phyloP scores from a whole-genome alignment of 2,888 invertebrate species.

The Antitype chi region DNA sequence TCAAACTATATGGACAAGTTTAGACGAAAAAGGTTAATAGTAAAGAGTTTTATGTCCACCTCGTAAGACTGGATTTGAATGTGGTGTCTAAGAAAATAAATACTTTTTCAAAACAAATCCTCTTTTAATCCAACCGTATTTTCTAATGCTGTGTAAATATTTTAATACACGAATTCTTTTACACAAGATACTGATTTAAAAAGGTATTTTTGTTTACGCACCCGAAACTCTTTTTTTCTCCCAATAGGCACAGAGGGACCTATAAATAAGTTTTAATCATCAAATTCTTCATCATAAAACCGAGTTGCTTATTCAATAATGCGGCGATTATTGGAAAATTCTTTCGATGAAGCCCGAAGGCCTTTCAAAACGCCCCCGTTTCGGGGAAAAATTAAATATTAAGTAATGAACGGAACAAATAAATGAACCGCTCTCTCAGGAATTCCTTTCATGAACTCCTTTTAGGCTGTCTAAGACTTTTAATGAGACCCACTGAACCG shows the following conservation, averaged over 20 bases:
- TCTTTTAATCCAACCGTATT: neutral
- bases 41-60: neutral
- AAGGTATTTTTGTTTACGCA: slow-evolving; percentile 41
- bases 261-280: slow-evolving; percentile 77
- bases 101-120: neutral
- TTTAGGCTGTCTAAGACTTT: slow-evolving; percentile 82
- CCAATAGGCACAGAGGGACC: slow-evolving; percentile 44
- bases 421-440: slow-evolving; percentile 78
- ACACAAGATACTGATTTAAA: slow-evolving; percentile 1
- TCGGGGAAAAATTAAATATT: slow-evolving; percentile 77
- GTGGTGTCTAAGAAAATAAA: neutral
- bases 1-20: neutral
- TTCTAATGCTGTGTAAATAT: neutral
- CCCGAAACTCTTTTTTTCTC: slow-evolving; percentile 53
- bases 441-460: slow-evolving; percentile 80
- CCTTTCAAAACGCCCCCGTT: slow-evolving; percentile 69
- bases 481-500: slow-evolving; percentile 85
- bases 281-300: slow-evolving; percentile 78
- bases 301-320: slow-evolving; percentile 82
- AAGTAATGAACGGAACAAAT: slow-evolving; percentile 84
- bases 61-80: neutral
- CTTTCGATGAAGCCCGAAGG: slow-evolving; percentile 72
- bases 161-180: neutral
- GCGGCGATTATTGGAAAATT: slow-evolving; percentile 83
- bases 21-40: neutral